A percentile compares a stretch with the other conserved stretches of the same genome.
phyloP scores from a whole-genome alignment of 2,113 vertebrate genomes.

The Lagenorhynchus albirostris region DNA sequence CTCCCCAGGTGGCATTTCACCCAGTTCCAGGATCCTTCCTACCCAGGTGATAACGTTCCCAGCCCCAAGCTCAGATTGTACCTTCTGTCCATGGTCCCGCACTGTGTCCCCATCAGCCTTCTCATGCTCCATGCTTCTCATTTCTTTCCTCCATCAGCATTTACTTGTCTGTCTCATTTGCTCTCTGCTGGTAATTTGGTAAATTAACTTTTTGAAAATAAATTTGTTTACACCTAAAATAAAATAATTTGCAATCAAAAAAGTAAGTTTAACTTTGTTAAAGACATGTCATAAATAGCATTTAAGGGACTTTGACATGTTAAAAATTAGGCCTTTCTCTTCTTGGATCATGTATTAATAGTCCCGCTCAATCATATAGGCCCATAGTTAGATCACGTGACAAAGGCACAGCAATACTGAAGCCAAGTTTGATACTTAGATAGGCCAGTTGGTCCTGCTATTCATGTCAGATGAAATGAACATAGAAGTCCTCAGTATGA shows the following conservation, averaged over 20 bases:
- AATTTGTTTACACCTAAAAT: background rate
- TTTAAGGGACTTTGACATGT: background rate
- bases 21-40: background rate
- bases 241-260: conserved; percentile 32
- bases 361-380: background rate
- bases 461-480: background rate
- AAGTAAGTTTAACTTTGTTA: background rate
- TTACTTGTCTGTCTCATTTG: background rate
- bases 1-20: background rate
- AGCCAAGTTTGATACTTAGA: background rate
- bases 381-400: background rate
- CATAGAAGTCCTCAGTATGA: background rate
- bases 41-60: background rate
- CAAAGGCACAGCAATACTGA: background rate
- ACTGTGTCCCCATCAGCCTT: background rate
- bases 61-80: background rate
- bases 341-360: background rate
- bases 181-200: background rate
- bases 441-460: background rate
- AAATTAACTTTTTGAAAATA: conserved; percentile 10
- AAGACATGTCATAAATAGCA: background rate
- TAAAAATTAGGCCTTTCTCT: background rate
- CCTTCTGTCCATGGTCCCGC: background rate
- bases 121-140: background rate
- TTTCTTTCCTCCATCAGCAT: background rate